Evolutionary conservation across 2,113 vertebrate species (phyloP), one percentile per base, ranked within the genome.

Genomic region (Otis tarda): DNA sequence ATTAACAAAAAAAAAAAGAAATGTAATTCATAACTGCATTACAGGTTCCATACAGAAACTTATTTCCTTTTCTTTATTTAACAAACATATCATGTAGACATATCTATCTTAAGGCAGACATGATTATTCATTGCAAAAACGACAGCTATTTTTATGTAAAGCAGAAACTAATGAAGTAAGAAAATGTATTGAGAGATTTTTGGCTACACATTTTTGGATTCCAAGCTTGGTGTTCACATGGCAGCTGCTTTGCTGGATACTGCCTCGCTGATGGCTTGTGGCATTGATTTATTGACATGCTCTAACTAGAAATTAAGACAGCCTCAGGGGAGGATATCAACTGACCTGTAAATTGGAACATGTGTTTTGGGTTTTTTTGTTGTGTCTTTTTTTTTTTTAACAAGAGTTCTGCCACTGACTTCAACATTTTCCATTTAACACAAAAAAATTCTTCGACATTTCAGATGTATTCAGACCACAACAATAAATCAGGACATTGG

Each of bases 281-380:
- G 76, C 89, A 83, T 19, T 95, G 94, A 92, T 83, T 70, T 86
- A 94, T 95, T 85, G 77, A 87, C 86, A 67, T 47, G 45, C 78
- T 50, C 7, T 0, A 78, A 87, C 67, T 71, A 79, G 89, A 95
- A 92, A 91, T 63, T 67, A 92, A 93, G 81, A 70, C 25, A 39
- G 71, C 63, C 94, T 95, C 84, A 76, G 17, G 75, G 93, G 94
- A 97, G 78, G 69, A 69, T 77, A 95, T 95, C 94, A 94, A 75
- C 88, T 95, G 94, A 93, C 78, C 91, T 95, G 53, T 85, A 91
- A 96, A 94, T 64, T 88, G 41, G 88, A 94, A 95, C 86, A 83
- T 88, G 79, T 93, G 94, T 87, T 95, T 91, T 90, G 61, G 73
- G 17, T 8, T 86, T 83, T 89, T 94, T 84, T 78, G 45, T 86